Percentiles rank a stretch among this genome's conserved stretches.
These are phyloP conservation scores for Petrolisthes cinctipes DNA, from an alignment of 2,888 invertebrate genomes.

Conservation along the genomic window DNA sequence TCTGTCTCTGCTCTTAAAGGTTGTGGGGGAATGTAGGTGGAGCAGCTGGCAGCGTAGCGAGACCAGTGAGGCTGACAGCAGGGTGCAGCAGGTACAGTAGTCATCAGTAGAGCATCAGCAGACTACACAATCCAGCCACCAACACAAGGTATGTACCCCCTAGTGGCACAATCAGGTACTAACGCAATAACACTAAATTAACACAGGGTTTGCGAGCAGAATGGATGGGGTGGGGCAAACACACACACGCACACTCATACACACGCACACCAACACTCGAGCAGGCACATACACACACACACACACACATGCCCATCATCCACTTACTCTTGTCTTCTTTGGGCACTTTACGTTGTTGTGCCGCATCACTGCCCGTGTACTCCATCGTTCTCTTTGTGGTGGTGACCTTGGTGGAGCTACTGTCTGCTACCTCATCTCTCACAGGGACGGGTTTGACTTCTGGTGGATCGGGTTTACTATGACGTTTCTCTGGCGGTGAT, in stretches of 20 bases:
- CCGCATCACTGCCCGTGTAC: constrained; percentile 5
- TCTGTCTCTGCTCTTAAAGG: no score
- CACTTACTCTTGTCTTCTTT: constrained; percentile 48
- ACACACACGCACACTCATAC: constrained; percentile 32
- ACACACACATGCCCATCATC: constrained; percentile 41
- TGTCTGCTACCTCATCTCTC: background rate
- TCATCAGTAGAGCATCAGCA: background rate
- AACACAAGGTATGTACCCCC: constrained; percentile 15
- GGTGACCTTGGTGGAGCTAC: constrained; percentile 1
- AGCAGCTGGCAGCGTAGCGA: constrained; percentile 22
- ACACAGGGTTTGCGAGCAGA: constrained; percentile 6
- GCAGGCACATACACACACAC: constrained; percentile 12
- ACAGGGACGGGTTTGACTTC: background rate
- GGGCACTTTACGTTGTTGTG: constrained; percentile 21
- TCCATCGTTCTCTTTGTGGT: constrained; percentile 26
- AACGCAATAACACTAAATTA: no score
- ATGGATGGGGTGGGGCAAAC: background rate
- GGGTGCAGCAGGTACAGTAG: background rate
- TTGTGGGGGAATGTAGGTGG: no score
- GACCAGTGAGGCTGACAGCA: constrained; percentile 10
- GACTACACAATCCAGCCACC: background rate
- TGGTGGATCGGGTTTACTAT: background rate
- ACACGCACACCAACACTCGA: constrained; percentile 8
- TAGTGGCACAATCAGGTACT: background rate
- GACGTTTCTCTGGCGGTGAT: background rate